Conservation (phyloP, 2,797 vertebrate species). For the Cyclopterus lumpus region DNA sequence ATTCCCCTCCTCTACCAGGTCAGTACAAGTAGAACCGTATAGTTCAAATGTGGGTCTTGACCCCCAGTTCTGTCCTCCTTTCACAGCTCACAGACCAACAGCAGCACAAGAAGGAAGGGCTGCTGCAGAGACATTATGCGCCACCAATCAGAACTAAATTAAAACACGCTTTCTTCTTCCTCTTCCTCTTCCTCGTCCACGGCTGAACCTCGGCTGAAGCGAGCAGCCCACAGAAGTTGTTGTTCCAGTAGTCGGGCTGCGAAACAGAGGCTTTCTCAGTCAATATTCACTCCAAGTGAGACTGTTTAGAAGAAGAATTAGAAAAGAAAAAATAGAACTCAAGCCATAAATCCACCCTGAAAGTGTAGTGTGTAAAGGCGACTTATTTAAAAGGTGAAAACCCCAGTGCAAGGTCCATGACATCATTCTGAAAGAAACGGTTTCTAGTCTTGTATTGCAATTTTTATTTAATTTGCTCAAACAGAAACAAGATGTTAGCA, state of each 20-base stretch:
- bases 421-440: constrained; percentile 22
- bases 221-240: neutral
- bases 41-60: neutral
- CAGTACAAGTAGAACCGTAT: neutral
- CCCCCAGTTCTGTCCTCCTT: neutral
- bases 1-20: neutral
- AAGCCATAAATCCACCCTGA: neutral
- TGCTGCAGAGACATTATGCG: neutral
- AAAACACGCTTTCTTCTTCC: neutral
- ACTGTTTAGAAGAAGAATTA: neutral
- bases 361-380: no score
- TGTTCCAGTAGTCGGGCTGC: neutral
- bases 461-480: constrained; percentile 99
- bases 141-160: constrained; percentile 2
- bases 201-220: neutral
- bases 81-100: neutral
- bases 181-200: constrained; percentile 28
- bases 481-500: constrained; percentile 92
- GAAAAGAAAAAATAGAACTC: neutral
- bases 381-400: neutral
- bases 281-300: neutral
- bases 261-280: neutral
- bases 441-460: constrained; percentile 87
- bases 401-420: neutral
- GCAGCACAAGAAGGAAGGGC: neutral